Base-by-base conservation (phyloP, 2,797 vertebrate genomes). In the Corythornis leucogaster region DNA sequence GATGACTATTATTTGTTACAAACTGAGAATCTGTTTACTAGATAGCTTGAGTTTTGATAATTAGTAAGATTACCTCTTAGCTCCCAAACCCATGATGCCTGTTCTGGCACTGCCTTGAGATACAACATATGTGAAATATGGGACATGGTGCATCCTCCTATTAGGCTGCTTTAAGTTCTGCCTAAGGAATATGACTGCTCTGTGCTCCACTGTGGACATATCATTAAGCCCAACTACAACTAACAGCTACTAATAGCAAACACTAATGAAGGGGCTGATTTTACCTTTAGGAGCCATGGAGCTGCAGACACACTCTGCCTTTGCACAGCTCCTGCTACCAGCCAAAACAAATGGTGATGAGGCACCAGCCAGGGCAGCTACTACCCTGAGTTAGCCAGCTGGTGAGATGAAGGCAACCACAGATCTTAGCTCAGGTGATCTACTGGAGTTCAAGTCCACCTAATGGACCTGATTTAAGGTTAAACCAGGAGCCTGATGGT, bases 1-100 rank as follows among this genome's bases (percentile, higher is more conserved):
- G 86, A 92, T 77, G 87, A 93, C 92, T 93, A 95, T 96, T 97
- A 95, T 96, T 97, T 95, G 94, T 95, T 96, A 96, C 77, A 95
- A 92, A 95, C 92, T 85, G 96, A 95, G 85, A 74, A 94, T 67
- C 86, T 94, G 94, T 97, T 96, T 96, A 94, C 88, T 81, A 90
- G 94, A 83, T 94, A 75, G 48, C 74, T 95, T 95, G 55, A 35
- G 64, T 93, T 96, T 96, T 84, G 92, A 95, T 97, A 96, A 97
- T 97, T 97, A 97, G 89, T 64, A 94, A 90, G 84, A 95, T 93
- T 94, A 94, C 69, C 33, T 90, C 92, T 90, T 87, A 45, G 66
- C 93, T 93, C 50, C 74, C 88, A 93, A 95, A 91, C 69, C 78
- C 28, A 8, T 11, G 31, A 85, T 79, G 82, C 71, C 80, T 89